These are phyloP conservation scores for Drosophila pallidifrons DNA, from an alignment of 1,140 invertebrate genomes.

Conservation along the genomic window DNA sequence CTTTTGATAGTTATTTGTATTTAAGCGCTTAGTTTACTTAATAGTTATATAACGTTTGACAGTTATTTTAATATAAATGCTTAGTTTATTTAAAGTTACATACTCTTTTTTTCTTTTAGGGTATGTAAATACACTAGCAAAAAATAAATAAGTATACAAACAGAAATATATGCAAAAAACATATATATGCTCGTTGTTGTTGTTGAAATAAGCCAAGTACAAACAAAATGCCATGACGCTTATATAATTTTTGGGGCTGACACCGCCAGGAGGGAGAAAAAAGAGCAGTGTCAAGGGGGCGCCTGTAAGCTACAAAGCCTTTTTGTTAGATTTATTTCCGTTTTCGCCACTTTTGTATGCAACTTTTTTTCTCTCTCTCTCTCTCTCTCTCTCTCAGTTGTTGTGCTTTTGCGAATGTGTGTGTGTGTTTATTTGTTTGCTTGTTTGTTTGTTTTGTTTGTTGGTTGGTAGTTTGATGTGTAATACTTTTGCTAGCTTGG, in stretches of 20 bases:
- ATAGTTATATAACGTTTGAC: not conserved
- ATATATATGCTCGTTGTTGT: conserved; percentile 10
- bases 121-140: not conserved
- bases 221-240: conserved; percentile 58
- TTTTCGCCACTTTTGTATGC: conserved; percentile 71
- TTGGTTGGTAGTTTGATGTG: conserved; percentile 55
- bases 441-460: conserved; percentile 49
- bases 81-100: not conserved
- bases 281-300: not conserved
- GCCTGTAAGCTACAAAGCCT: conserved; percentile 59
- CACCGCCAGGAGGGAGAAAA: conserved; percentile 1
- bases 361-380: conserved; percentile 56
- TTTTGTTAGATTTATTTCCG: conserved; percentile 81
- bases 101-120: not conserved
- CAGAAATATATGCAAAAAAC: conserved; percentile 12
- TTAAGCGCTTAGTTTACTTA: too few species aligned
- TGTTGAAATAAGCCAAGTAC: conserved; percentile 67
- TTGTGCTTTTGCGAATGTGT: conserved; percentile 19
- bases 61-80: too few species aligned
- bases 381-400: conserved; percentile 3
- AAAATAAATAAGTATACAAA: conserved; percentile 21
- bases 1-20: too few species aligned
- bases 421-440: conserved; percentile 33
- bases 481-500: conserved; percentile 33
- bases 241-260: conserved; percentile 51